These are phyloP conservation scores for Parambassis ranga DNA, from an alignment of 2,797 vertebrate genomes.

Conservation along the genomic window DNA sequence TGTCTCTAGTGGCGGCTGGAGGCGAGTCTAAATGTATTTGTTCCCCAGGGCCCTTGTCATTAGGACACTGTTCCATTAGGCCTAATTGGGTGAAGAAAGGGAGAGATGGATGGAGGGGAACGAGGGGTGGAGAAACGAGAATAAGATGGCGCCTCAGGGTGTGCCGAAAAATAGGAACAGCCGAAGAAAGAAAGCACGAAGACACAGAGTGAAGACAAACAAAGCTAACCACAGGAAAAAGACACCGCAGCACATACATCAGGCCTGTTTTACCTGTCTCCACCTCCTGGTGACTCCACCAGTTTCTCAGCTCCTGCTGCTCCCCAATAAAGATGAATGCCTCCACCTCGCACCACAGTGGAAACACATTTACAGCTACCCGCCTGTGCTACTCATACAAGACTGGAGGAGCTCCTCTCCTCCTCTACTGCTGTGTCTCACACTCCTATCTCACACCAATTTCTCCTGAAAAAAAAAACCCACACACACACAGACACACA, in stretches of 20 bases:
- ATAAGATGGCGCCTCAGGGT: slow-evolving; percentile 37
- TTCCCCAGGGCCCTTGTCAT: slow-evolving; percentile 69
- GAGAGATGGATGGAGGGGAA: slow-evolving; percentile 34
- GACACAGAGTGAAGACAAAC: background rate
- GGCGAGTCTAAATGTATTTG: slow-evolving; percentile 73
- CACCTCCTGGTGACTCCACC: background rate
- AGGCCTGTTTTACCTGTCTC: background rate
- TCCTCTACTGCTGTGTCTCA: background rate
- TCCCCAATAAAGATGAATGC: slow-evolving; percentile 57
- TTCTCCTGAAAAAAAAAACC: slow-evolving; percentile 18
- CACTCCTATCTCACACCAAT: slow-evolving; percentile 26
- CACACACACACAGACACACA: background rate
- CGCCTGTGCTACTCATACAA: slow-evolving; percentile 25
- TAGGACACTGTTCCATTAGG: slow-evolving; percentile 73
- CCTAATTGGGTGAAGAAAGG: slow-evolving; percentile 72
- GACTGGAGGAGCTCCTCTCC: background rate
- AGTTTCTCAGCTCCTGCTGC: slow-evolving; percentile 43
- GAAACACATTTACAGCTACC: slow-evolving; percentile 51
- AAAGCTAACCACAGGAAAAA: background rate
- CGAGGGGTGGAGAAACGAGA: slow-evolving; percentile 14
- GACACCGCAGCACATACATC: too few relatives aligned
- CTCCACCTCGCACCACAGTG: slow-evolving; percentile 18
- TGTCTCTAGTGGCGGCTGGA: slow-evolving; percentile 50
- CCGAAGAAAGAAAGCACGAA: background rate
- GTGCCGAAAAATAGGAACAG: slow-evolving; percentile 13